Evolutionary conservation across 1,140 invertebrate species (phyloP), one percentile per base, ranked within the genome.

Genomic region (Lasioglossum albipes): DNA sequence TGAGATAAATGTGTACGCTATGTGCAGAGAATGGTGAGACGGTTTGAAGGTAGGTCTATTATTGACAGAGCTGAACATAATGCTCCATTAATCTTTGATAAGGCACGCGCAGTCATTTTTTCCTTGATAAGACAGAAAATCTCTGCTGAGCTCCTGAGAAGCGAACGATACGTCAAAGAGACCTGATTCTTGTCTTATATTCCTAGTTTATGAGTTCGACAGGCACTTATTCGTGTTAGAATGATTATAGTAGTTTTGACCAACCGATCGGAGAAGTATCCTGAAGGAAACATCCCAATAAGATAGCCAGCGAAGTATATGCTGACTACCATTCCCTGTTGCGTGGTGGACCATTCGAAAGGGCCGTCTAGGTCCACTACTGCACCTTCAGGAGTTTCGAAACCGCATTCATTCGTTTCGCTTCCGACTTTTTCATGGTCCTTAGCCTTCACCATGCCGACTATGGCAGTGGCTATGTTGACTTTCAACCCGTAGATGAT

Each of bases 281-380:
- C 95, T 9, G 94, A 94, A 4, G 95, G 94, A 75, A 95, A 93
- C 92, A 95, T 95, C 1, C 94, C 96, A 0, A 97, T 91, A 45
- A 98, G 94, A 89, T 98, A 98, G n/a, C 97, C 97, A 94, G 96
- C 97, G 91, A 98, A 98, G 89, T 98, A 98, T 72, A 97, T 95
- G 74, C 96, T 96, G 65, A 97, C 90, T 22, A 97, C 92, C 36
- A 95, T 94, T 13, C 96, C 96, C 92, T 97, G 96, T 61, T 96
- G 87, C 2, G 94, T 94, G 27, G 95, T 91, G 18, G 94, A 93
- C 96, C 96, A 97, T 0, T 91, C 90, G 81, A 96, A 97, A n/a
- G 96, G 95, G 18, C 96, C 96, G 54, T 96, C 94, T 90, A 95
- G 83, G 72, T 92, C 90, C 7, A 76, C 9, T 0, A 1, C 7